These are phyloP conservation scores for Pardalotus punctatus DNA, from an alignment of 2,113 vertebrate genomes.

Conservation along the genomic window DNA sequence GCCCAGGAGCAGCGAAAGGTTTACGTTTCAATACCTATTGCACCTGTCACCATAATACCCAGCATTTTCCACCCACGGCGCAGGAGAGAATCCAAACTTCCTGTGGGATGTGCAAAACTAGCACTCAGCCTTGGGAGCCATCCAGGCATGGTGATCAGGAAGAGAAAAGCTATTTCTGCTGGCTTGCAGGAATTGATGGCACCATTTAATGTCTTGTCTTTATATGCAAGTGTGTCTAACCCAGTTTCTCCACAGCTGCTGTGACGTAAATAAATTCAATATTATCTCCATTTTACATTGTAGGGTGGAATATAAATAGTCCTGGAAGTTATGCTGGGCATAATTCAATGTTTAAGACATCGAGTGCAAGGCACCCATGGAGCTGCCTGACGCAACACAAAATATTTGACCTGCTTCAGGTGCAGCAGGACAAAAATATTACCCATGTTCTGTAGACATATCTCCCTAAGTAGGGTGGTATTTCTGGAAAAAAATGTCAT, in stretches of 20 bases:
- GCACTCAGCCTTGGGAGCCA: slow-evolving; percentile 47
- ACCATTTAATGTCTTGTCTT: slow-evolving; percentile 48
- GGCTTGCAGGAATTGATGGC: slow-evolving; percentile 56
- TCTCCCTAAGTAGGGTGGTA: neutral
- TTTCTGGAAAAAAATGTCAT: neutral
- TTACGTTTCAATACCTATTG: slow-evolving; percentile 57
- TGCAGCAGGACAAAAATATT: neutral
- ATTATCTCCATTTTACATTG: slow-evolving; percentile 7
- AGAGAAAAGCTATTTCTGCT: slow-evolving; percentile 56
- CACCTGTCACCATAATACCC: slow-evolving; percentile 43
- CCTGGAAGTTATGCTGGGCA: neutral
- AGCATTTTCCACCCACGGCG: slow-evolving; percentile 31
- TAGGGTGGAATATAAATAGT: slow-evolving; percentile 3
- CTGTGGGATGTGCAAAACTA: slow-evolving; percentile 56
- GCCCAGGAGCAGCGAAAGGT: neutral
- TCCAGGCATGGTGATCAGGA: slow-evolving; percentile 24
- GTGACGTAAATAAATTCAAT: slow-evolving; percentile 24
- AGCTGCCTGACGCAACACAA: neutral
- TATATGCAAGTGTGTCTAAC: slow-evolving; percentile 15
- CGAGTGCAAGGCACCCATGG: neutral
- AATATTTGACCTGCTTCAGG: neutral
- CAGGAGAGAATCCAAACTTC: slow-evolving; percentile 60
- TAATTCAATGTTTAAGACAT: neutral
- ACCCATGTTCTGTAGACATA: neutral
- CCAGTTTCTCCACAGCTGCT: slow-evolving; percentile 49